Percentiles rank a stretch among this genome's conserved stretches.
These are phyloP conservation scores for Drosophila pseudotalamancana DNA, from an alignment of 2,888 invertebrate genomes.

Conservation along the genomic window DNA sequence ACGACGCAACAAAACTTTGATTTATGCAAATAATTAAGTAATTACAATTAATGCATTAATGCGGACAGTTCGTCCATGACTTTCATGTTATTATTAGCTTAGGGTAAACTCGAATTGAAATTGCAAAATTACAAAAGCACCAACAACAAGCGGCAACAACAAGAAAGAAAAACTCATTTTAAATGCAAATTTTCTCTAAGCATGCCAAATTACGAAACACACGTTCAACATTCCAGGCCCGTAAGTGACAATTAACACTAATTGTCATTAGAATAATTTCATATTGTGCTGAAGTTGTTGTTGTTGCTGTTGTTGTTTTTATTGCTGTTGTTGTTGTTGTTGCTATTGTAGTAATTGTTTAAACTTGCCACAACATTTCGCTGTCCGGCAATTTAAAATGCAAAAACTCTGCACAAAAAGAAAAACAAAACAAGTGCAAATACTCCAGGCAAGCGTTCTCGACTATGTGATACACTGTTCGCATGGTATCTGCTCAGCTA, in stretches of 20 bases:
- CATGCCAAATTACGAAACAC: slow-evolving; percentile 64
- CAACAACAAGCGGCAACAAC: slow-evolving; percentile 18
- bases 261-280: slow-evolving; percentile 79
- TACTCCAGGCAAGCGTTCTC: background rate
- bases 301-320: slow-evolving; percentile 16
- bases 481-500: background rate
- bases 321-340: slow-evolving; percentile 24
- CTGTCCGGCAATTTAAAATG: slow-evolving; percentile 69
- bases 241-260: slow-evolving; percentile 79
- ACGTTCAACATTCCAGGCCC: slow-evolving; percentile 51
- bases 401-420: slow-evolving; percentile 43
- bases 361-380: slow-evolving; percentile 71
- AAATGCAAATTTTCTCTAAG: slow-evolving; percentile 70
- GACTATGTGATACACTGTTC: slow-evolving; percentile 10
- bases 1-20: slow-evolving; percentile 50
- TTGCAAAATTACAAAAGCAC: slow-evolving; percentile 35
- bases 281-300: slow-evolving; percentile 55
- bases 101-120: slow-evolving; percentile 47
- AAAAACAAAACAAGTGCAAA: slow-evolving; percentile 2
- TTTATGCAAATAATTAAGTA: slow-evolving; percentile 77
- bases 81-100: slow-evolving; percentile 65
- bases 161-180: slow-evolving; percentile 62
- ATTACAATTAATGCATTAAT: slow-evolving; percentile 70
- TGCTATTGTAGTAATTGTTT: slow-evolving; percentile 67
- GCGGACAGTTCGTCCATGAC: slow-evolving; percentile 37